Base-by-base conservation (phyloP, 2,113 vertebrate species). In the Mandrillus leucophaeus region DNA sequence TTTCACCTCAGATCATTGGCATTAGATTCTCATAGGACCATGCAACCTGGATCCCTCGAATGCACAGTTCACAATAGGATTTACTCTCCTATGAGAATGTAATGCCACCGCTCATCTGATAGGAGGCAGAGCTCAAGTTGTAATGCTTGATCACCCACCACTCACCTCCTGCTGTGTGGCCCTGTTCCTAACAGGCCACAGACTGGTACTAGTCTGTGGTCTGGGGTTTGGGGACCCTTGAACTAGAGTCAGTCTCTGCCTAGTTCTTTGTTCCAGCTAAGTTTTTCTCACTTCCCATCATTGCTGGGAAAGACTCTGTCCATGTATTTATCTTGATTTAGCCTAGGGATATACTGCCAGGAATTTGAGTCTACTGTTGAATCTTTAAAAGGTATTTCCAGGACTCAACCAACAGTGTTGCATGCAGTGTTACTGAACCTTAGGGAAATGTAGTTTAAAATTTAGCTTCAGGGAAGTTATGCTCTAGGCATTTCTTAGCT, bases 381-480 rank as follows among this genome's bases (percentile, higher is more conserved):
- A 25, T 68, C 61, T 97, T 94, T 75, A 64, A 80, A 75, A 94
- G 43, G 32, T 79, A 20, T 80, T 87, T 88, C 45, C 6, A 85
- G 55, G 52, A 73, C 40, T 90, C 57, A n/a, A 30, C 20, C 38
- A 88, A 30, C 8, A 55, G 73, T 61, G 8, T 45, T 80, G 4
- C 7, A 84, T 55, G n/a, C 30, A 78, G 23, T 35, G 35, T 38
- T 89, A 18, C 18, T 57, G 27, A 88, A 38, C 14, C 64, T 90
- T 81, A 55, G 23, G 86, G 40, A 94, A 92, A 85, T 38, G 4
- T 8, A 70, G 81, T 64, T 93, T 95, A 72, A 87, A 55, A 57
- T 88, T 95, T 95, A 52, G 45, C 88, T 84, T 84, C 23, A 43
- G 59, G 64, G 55, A 87, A 95, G 97, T 73, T 52, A 76, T 81